Base-by-base conservation (phyloP, 2,113 vertebrate species). In the Xiphias gladius region DNA sequence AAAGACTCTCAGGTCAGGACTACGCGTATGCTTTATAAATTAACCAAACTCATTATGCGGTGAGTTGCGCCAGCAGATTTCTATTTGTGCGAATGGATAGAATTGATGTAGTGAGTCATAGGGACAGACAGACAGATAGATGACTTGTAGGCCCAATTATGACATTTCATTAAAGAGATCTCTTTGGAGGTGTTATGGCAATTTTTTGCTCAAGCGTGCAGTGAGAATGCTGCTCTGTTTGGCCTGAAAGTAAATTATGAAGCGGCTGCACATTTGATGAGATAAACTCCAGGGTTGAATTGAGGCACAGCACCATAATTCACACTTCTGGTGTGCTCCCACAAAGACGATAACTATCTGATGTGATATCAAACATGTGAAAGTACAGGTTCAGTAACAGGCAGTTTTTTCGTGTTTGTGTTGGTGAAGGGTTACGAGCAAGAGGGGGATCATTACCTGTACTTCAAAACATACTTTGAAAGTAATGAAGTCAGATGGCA, bases 401-500 rank as follows among this genome's bases (percentile, higher is more conserved):
- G 73, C 41, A 41, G 41, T 46, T 8, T 35, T 55, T 85, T 85
- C 79, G 76, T 80, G 82, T 88, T 81, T 83, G 70, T 75, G 64
- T 35, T 82, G 59, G 46, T n/a, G 50, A 66, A 43, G 75, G 65
- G 58, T 85, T 85, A 85, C 86, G 57, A 82, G 76, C 14, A 13
- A 63, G 35, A 61, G 2, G 59, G 32, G 68, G 50, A 75, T 79
- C 81, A 70, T 76, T 85, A 82, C 66, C 65, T 89, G 76, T 57
- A 54, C 73, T 87, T 80, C 75, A 85, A 81, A 79, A 90, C 66
- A 65, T 35, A 68, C 76, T 90, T 85, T 83, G 76, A 88, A 90
- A 68, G 83, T 80, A 88, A 91, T 82, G 82, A 86, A 90, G 82
- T 85, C 85, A 78, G 82, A 84, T 80, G 64, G 82, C 39, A 26